Conservation (phyloP, 1,140 invertebrate genomes). For the Bombus fervidus region DNA sequence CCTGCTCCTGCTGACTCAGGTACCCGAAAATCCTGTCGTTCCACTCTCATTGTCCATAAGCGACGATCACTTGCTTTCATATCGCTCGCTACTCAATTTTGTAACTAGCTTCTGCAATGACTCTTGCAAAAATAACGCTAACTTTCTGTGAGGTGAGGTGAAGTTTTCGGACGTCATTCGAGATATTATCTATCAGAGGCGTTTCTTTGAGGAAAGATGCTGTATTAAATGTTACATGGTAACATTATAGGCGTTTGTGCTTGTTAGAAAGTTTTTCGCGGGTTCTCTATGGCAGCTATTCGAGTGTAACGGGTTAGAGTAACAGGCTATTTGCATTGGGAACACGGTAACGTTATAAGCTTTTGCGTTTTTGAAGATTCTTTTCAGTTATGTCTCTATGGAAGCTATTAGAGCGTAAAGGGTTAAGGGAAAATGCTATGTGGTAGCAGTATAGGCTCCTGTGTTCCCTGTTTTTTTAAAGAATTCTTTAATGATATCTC, state of each 20-base stretch:
- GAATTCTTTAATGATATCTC: neutral
- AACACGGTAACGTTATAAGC: no score
- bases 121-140: neutral
- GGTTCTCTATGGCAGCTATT: no score
- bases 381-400: no score
- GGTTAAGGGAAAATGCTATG: no score
- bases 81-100: neutral
- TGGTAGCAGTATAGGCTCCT: neutral
- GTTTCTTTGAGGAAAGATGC: no score
- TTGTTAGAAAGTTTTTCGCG: no score
- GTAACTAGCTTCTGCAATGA: neutral
- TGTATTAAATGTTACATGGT: no score
- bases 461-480: neutral
- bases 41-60: neutral
- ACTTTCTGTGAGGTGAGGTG: neutral
- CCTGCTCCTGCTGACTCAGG: constrained; percentile 28
- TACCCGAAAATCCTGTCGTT: constrained; percentile 32
- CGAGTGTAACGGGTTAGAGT: no score
- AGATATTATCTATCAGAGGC: neutral
- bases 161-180: neutral
- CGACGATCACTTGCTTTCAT: neutral
- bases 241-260: no score
- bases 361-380: no score
- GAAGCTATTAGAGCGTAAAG: no score
- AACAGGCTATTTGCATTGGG: no score